Evolutionary conservation across 2,888 invertebrate genomes (phyloP).

Genomic region (Acleris holmiana): DNA sequence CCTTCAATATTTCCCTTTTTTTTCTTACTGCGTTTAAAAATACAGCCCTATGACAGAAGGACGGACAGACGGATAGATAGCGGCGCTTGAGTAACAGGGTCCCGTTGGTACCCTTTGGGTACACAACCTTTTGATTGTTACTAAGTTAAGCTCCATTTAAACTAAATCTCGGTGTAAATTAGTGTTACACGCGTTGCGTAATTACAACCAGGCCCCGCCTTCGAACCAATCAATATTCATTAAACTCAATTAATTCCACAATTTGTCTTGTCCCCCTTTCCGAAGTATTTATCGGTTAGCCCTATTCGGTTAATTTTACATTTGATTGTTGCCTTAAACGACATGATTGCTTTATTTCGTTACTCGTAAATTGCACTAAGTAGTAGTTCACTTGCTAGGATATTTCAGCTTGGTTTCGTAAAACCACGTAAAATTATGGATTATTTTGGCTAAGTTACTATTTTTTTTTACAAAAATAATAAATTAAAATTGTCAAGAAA

Average conservation of each 20-base stretch:
- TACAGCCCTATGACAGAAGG: no score
- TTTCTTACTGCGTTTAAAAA: no score
- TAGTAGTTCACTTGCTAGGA: background rate
- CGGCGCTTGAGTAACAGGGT: no score
- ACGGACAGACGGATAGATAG: no score
- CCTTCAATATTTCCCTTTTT: no score
- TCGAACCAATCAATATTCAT: conserved; percentile 57
- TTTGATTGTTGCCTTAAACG: conserved; percentile 51
- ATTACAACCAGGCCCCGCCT: conserved; percentile 27
- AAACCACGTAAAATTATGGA: no score
- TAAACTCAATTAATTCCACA: conserved; percentile 57
- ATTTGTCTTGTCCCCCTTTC: conserved; percentile 64
- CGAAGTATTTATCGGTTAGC: conserved; percentile 58
- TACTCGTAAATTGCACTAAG: background rate
- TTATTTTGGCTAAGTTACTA: background rate
- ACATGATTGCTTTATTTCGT: conserved; percentile 49
- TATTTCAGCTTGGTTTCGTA: background rate
- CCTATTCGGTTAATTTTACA: conserved; percentile 53
- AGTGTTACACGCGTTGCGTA: conserved; percentile 23
- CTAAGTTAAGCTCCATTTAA: background rate
- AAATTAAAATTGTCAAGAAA: no score
- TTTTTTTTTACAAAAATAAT: no score
- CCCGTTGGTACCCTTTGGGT: no score
- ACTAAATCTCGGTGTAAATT: conserved; percentile 17
- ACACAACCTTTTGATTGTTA: no score